Base-by-base conservation (phyloP, 1,140 invertebrate genomes). In the Zaprionus taronus region DNA sequence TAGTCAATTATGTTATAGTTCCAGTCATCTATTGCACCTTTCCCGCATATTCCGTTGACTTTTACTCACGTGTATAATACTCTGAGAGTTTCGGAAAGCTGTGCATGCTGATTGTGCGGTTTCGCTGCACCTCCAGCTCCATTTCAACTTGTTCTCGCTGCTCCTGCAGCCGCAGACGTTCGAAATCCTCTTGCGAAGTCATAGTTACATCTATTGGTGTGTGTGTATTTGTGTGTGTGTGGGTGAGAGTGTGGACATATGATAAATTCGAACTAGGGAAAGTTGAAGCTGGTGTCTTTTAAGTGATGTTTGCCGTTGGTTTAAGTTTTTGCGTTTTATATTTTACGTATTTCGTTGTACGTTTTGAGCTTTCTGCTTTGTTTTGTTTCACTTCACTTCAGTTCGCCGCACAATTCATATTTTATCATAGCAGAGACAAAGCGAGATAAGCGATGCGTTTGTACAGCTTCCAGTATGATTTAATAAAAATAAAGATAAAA, bases 61-160 rank as follows among this genome's bases (percentile, higher is more conserved):
- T 44, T 61, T 9, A 92, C 91, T 92, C 44, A 92, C 91, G 78
- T 67, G 72, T 65, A 71, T 92, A 92, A 72, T 92, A 92, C 36
- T 92, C 91, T 0, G 72, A 49, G 26, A 92, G 65, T 5, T 75
- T 81, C 5, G 91, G 91, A 62, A 84, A 68, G 24, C 60, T 62
- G 57, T 78, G 63, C 17, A 76, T 68, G 55, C 55, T 77, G 24
- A 77, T 47, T 38, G 85, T 66, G 44, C 51, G 56, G 49, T 84
- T 89, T 17, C 51, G 24, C 15, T 84, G 38, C 15, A 71, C 7
- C 36, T 76, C 57, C 14, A 74, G 26, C n/a, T 84, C 51, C 53
- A 62, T 47, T 4, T 53, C 47, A 4, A 66, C 15, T 47, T 77
- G 55, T 51, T 67, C 26, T 28, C 65, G 55, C 75, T 71, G 34